Percentiles rank a stretch among this genome's conserved stretches.
Conservation (phyloP, 2,888 invertebrate species). For the Plebejus melissa region DNA sequence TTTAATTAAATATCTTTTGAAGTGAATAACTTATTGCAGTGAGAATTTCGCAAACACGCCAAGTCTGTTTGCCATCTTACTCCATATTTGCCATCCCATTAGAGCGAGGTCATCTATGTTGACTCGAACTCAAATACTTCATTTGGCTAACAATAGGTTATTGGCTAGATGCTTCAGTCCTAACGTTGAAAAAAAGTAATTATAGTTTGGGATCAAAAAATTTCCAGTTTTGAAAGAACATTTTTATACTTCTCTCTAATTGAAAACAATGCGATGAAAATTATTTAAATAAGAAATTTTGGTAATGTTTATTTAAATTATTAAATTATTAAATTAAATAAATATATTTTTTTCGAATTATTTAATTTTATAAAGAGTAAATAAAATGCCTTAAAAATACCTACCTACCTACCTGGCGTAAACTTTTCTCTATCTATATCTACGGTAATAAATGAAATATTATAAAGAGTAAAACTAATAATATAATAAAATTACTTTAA, state of each 20-base stretch:
- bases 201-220: too few relatives aligned
- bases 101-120: constrained; percentile 49
- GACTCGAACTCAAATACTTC: constrained; percentile 39
- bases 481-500: not conserved
- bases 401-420: not conserved
- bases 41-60: constrained; percentile 21
- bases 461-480: not conserved
- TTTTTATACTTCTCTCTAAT: too few relatives aligned
- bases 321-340: too few relatives aligned
- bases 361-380: not conserved
- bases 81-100: constrained; percentile 65
- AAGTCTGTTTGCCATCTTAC: constrained; percentile 58
- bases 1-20: not conserved
- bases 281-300: too few relatives aligned
- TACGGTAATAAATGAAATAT: not conserved
- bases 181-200: too few relatives aligned
- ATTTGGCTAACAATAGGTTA: constrained; percentile 30
- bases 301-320: not conserved
- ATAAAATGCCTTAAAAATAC: not conserved
- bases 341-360: too few relatives aligned
- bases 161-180: not conserved
- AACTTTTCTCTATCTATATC: not conserved
- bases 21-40: not conserved
- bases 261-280: too few relatives aligned
- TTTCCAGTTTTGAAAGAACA: too few relatives aligned